Percentiles rank a stretch among this genome's conserved stretches.
These are phyloP conservation scores for Holothuria scabra DNA, from an alignment of 53 echinoderm and acorn worm species.

Conservation along the genomic window DNA sequence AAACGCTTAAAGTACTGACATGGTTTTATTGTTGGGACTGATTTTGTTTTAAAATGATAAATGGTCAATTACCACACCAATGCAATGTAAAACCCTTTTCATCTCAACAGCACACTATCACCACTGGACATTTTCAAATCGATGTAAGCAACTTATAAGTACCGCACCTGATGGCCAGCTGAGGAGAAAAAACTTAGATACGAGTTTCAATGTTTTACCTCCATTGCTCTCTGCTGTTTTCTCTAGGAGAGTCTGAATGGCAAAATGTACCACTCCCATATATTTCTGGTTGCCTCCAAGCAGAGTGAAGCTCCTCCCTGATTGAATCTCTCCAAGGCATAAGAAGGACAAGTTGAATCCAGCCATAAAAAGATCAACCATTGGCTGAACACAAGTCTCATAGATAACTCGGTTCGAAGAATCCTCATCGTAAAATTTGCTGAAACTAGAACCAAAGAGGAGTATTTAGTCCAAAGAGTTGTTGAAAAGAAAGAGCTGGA, in stretches of 20 bases:
- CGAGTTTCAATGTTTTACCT: background rate
- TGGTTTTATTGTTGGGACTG: too few species aligned
- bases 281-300: constrained; percentile 70
- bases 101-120: too few species aligned
- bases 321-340: constrained; percentile 77
- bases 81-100: too few species aligned
- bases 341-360: constrained; percentile 88
- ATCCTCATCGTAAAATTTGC: constrained; percentile 71
- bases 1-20: too few species aligned
- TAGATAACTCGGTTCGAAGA: constrained; percentile 69
- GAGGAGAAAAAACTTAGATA: too few species aligned
- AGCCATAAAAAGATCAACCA: constrained; percentile 78
- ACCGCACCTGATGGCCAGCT: too few species aligned
- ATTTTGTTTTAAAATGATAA: too few species aligned
- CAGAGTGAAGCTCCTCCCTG: constrained; percentile 92
- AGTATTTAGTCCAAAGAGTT: too few species aligned
- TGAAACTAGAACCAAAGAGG: constrained; percentile 57
- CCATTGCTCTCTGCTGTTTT: constrained; percentile 3
- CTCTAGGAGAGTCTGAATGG: constrained; percentile 74
- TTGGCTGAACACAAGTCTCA: constrained; percentile 66
- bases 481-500: too few species aligned
- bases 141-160: too few species aligned
- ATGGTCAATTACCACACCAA: too few species aligned
- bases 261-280: constrained; percentile 79
- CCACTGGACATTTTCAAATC: too few species aligned